phyloP scores from a whole-genome alignment of 2,888 invertebrate species.

The Dynastes tityus region DNA sequence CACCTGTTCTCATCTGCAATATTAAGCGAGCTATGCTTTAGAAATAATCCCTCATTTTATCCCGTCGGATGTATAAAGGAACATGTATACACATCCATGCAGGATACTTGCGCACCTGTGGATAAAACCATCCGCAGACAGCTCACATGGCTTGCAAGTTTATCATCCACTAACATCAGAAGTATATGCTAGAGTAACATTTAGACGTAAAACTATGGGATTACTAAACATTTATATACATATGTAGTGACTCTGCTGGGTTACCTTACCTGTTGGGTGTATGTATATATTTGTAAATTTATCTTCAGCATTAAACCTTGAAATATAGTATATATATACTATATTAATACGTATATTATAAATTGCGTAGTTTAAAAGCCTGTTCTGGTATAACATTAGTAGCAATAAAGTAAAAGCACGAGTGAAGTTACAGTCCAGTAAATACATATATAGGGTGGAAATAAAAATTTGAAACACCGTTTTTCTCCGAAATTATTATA shows the following conservation, averaged over 20 bases:
- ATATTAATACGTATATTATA: too few species aligned
- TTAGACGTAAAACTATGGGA: constrained; percentile 20
- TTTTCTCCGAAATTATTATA: too few species aligned
- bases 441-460: too few species aligned
- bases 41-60: constrained; percentile 51
- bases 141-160: constrained; percentile 20
- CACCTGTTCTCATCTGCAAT: constrained; percentile 52
- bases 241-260: constrained; percentile 9
- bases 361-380: too few species aligned
- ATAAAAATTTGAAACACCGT: too few species aligned
- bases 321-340: too few species aligned
- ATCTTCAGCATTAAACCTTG: too few species aligned
- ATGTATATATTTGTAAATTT: too few species aligned
- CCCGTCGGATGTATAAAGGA: constrained; percentile 26
- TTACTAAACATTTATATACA: constrained; percentile 23
- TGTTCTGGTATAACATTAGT: too few species aligned
- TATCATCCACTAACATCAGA: constrained; percentile 19
- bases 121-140: constrained; percentile 34
- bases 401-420: too few species aligned
- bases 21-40: constrained; percentile 51
- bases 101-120: constrained; percentile 24
- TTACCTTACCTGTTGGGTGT: neutral
- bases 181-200: constrained; percentile 6
- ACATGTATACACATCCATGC: neutral
- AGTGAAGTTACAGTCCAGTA: too few species aligned